phyloP scores from a whole-genome alignment of 1,140 invertebrate species.

The Zaprionus lachaisei region DNA sequence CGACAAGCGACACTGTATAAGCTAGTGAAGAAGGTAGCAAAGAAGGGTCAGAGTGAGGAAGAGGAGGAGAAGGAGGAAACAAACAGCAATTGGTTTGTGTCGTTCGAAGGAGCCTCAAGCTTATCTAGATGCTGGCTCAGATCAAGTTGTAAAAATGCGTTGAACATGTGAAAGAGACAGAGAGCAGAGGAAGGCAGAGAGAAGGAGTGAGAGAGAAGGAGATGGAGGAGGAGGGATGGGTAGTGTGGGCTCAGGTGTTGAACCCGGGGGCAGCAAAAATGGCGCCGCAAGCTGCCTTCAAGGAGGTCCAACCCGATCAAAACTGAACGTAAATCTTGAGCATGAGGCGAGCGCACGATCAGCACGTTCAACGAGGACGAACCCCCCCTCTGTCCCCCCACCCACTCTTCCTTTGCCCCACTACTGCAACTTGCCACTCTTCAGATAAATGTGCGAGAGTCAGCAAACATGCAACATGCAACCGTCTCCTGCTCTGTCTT shows the following conservation, averaged over 20 bases:
- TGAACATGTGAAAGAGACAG: slow-evolving; percentile 25
- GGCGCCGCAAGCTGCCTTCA: slow-evolving; percentile 68
- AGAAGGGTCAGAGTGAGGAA: slow-evolving; percentile 42
- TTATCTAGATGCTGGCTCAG: slow-evolving; percentile 77
- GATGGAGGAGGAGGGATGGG: background rate
- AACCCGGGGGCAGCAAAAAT: slow-evolving; percentile 64
- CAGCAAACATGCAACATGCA: slow-evolving; percentile 67
- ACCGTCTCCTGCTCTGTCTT: background rate
- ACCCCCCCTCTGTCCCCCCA: background rate
- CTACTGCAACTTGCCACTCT: slow-evolving; percentile 1
- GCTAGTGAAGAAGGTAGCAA: slow-evolving; percentile 30
- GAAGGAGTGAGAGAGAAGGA: background rate
- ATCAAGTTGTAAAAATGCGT: slow-evolving; percentile 80
- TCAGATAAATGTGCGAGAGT: slow-evolving; percentile 70
- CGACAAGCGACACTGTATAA: slow-evolving; percentile 47
- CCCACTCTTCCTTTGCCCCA: background rate
- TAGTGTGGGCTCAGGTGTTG: slow-evolving; percentile 75
- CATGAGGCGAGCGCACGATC: slow-evolving; percentile 71
- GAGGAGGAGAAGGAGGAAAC: slow-evolving; percentile 43
- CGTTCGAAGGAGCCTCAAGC: slow-evolving; percentile 28
- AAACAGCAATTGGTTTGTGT: slow-evolving; percentile 21
- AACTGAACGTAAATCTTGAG: slow-evolving; percentile 81
- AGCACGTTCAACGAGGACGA: slow-evolving; percentile 70
- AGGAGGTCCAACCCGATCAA: slow-evolving; percentile 81
- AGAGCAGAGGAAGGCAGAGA: background rate